These are phyloP conservation scores for Agrochola lychnidis DNA, from an alignment of 2,888 invertebrate genomes.

Conservation along the genomic window DNA sequence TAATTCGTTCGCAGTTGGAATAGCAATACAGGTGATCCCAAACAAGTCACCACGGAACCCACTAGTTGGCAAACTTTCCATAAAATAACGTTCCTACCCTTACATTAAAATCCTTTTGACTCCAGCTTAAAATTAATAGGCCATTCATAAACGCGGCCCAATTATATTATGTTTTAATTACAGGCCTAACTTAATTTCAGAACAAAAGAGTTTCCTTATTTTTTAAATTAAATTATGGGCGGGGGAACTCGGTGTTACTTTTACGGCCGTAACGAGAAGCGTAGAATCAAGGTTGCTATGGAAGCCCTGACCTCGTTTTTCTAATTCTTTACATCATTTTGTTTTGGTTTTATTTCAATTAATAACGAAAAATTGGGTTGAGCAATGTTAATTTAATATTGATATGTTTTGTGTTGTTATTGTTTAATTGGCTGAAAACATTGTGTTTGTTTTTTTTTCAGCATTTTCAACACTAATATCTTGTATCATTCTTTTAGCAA, in stretches of 20 bases:
- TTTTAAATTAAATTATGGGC: conserved; percentile 64
- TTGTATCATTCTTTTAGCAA: conserved; percentile 15
- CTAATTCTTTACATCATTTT: conserved; percentile 18
- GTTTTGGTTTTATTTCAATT: conserved; percentile 30
- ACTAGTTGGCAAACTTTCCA: conserved; percentile 73
- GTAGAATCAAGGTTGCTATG: conserved; percentile 61
- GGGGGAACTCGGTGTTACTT: conserved; percentile 58
- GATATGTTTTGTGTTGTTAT: conserved; percentile 12
- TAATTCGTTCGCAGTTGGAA: conserved; percentile 69
- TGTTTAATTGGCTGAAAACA: background rate
- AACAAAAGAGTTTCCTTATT: conserved; percentile 68
- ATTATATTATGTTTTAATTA: conserved; percentile 78
- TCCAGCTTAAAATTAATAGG: conserved; percentile 75
- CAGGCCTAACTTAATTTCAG: conserved; percentile 67
- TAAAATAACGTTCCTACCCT: conserved; percentile 71
- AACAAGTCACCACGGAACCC: conserved; percentile 70
- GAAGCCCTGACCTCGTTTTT: conserved; percentile 53
- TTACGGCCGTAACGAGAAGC: conserved; percentile 53
- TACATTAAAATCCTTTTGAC: conserved; percentile 76
- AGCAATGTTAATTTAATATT: conserved; percentile 16
- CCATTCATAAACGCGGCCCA: conserved; percentile 74
- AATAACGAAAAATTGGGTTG: conserved; percentile 5
- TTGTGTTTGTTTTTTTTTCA: background rate
- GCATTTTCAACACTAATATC: background rate
- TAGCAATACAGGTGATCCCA: conserved; percentile 73